Conservation (phyloP, 1,140 invertebrate species). For the Stegodyphus dumicola region DNA sequence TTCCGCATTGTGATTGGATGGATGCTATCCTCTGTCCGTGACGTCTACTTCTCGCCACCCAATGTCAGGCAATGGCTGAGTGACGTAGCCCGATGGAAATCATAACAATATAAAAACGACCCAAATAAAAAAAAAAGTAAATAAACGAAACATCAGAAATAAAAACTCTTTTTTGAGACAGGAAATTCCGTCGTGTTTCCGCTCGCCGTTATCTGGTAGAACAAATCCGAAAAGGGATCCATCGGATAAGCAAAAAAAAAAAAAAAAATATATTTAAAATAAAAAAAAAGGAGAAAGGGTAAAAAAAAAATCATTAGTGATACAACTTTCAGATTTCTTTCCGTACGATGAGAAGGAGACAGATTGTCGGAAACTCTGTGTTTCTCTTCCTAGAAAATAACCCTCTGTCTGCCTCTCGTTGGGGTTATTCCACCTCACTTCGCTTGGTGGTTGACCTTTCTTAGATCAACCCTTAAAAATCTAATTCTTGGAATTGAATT, state of each 20-base stretch:
- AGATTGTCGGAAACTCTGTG: not conserved
- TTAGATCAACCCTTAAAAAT: not conserved
- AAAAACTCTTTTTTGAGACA: not conserved
- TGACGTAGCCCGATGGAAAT: not conserved
- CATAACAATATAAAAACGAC: not conserved
- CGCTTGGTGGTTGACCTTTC: not conserved
- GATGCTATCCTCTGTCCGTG: not conserved
- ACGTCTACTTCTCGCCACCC: not conserved
- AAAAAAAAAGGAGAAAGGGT: not conserved
- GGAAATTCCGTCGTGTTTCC: not conserved
- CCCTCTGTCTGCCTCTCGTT: not conserved
- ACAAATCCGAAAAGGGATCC: not conserved
- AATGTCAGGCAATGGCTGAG: not conserved
- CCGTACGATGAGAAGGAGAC: not conserved
- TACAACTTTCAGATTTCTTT: not conserved
- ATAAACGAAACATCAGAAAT: not conserved
- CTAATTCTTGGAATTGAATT: not conserved
- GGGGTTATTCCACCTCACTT: not conserved
- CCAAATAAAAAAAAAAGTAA: not conserved
- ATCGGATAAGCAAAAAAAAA: not conserved
- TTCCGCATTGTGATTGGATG: not conserved
- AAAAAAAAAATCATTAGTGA: not conserved
- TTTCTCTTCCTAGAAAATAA: not conserved
- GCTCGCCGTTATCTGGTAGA: conserved; percentile 1
- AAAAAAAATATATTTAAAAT: not conserved